Evolutionary conservation across 2,888 invertebrate species (phyloP).

Genomic region (Gymnoscelis rufifasciata): DNA sequence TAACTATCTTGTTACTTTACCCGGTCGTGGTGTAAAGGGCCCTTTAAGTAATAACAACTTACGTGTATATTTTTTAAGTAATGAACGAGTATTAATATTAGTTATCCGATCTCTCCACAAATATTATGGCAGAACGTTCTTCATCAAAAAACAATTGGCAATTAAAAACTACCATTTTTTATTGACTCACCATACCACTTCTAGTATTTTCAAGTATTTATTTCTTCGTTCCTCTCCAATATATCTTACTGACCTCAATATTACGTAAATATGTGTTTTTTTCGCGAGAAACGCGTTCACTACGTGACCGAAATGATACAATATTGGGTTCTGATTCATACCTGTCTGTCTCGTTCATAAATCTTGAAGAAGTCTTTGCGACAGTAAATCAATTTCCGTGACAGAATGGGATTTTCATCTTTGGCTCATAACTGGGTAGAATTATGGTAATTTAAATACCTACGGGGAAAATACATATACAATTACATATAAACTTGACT

Average conservation of each 20-base stretch:
- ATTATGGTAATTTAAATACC: neutral
- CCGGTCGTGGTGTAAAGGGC: no score
- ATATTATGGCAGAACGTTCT: no score
- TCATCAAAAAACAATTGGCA: no score
- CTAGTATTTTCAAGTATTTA: neutral
- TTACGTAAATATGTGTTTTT: conserved; percentile 32
- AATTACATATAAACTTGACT: no score
- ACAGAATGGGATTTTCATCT: conserved; percentile 8
- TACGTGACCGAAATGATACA: conserved; percentile 29
- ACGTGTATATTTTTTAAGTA: no score
- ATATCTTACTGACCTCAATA: conserved; percentile 38
- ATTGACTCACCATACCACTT: neutral
- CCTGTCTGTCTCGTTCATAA: conserved; percentile 13
- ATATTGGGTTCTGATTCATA: conserved; percentile 18
- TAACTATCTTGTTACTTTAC: no score
- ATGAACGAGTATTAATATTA: no score
- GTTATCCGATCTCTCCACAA: no score
- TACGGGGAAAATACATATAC: no score
- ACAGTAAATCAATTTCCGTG: conserved; percentile 22
- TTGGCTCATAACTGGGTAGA: neutral
- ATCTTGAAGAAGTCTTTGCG: conserved; percentile 11
- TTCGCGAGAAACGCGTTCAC: conserved; percentile 20
- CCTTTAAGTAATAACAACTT: no score
- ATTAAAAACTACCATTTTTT: neutral
- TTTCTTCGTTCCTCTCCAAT: conserved; percentile 23